A percentile compares a stretch with the other conserved stretches of the same genome.
Conservation (phyloP, 2,888 invertebrate genomes). For the Eupithecia subumbrata region DNA sequence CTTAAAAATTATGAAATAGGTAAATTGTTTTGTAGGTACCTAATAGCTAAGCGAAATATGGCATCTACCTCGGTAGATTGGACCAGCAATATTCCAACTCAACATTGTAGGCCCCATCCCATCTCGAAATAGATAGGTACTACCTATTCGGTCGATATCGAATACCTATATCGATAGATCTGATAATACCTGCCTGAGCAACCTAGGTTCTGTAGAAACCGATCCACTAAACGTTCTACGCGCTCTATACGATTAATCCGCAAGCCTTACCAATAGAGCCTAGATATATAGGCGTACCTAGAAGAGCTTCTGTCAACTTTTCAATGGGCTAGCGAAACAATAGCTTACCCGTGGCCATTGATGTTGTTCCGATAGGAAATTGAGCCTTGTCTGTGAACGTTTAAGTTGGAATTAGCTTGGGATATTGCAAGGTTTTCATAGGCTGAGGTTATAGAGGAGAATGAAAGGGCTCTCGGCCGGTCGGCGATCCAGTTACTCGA, state of each 20-base stretch:
- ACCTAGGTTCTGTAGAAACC: not conserved
- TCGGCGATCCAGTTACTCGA: slow-evolving; percentile 67
- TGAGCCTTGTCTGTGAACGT: slow-evolving; percentile 30
- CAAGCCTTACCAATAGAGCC: slow-evolving; percentile 3
- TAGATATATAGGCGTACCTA: slow-evolving; percentile 10
- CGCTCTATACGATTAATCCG: slow-evolving; percentile 18
- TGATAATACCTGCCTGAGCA: not conserved
- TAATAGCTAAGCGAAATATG: no score
- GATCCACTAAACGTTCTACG: slow-evolving; percentile 3
- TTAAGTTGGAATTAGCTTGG: slow-evolving; percentile 52
- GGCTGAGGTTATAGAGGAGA: slow-evolving; percentile 65
- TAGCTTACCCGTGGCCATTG: slow-evolving; percentile 59
- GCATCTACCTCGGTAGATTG: no score
- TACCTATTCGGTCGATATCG: not conserved
- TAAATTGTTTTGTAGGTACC: no score
- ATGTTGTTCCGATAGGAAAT: slow-evolving; percentile 42
- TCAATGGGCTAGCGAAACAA: slow-evolving; percentile 63
- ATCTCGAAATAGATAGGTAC: not conserved
- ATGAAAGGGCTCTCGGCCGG: slow-evolving; percentile 65
- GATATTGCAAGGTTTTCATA: slow-evolving; percentile 57
- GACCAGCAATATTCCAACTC: no score
- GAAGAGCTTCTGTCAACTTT: slow-evolving; percentile 52
- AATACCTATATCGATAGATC: no score
- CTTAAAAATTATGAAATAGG: no score
- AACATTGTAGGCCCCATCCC: not conserved